These are phyloP conservation scores for Chloroceryle amazona DNA, from an alignment of 2,797 vertebrate genomes.

Conservation along the genomic window DNA sequence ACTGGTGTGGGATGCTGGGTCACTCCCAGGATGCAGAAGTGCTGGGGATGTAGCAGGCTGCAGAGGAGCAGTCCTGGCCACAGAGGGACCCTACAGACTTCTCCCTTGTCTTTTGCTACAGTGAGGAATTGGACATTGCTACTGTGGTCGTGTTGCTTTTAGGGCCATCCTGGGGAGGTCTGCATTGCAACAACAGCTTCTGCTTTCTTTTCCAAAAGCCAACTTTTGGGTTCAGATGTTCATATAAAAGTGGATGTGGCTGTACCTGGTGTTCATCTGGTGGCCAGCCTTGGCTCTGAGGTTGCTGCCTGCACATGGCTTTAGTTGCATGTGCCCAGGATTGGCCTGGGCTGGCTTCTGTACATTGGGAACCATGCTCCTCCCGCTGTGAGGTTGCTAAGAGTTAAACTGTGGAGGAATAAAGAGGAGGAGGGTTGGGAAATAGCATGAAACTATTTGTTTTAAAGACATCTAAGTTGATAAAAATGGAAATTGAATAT, in stretches of 20 bases:
- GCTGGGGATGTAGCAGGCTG: rapidly evolving
- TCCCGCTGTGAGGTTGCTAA: not conserved
- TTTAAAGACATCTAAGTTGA: not conserved
- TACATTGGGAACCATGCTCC: rapidly evolving
- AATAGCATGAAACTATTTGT: not conserved
- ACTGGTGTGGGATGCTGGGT: not conserved
- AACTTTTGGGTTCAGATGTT: not conserved
- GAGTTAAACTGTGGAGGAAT: not conserved
- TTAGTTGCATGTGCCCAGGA: rapidly evolving
- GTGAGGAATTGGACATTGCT: not conserved
- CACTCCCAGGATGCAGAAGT: not conserved
- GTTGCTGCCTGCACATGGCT: not conserved
- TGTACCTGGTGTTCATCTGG: rapidly evolving
- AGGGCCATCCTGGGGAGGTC: not conserved
- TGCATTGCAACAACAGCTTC: not conserved
- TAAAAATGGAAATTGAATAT: not conserved
- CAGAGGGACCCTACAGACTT: not conserved
- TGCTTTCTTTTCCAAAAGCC: not conserved
- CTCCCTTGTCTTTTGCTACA: not conserved
- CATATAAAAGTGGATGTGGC: rapidly evolving
- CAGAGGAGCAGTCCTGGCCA: not conserved
- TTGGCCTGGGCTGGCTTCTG: not conserved
- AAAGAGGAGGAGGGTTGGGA: not conserved
- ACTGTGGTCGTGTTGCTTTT: not conserved
- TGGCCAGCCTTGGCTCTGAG: not conserved